Conservation (phyloP, 2,797 vertebrate species). For the Helarctos malayanus region DNA sequence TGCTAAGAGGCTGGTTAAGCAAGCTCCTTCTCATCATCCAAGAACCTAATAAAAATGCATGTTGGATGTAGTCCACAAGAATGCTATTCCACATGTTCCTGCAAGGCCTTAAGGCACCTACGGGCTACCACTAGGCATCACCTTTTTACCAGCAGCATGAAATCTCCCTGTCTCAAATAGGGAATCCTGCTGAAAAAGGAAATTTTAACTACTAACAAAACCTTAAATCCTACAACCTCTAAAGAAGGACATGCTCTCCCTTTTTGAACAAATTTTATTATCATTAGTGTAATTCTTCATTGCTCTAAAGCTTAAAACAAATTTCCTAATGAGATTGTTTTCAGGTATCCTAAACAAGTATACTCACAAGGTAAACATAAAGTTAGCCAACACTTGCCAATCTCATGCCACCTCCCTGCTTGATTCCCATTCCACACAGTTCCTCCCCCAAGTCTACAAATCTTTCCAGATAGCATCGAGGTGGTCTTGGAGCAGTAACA, state of each 20-base stretch:
- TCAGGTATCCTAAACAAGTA: neutral
- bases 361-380: neutral
- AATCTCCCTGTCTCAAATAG: neutral
- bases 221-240: neutral
- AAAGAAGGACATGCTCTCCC: neutral
- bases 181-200: neutral
- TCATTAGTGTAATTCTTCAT: neutral
- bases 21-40: neutral
- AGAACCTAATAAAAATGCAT: neutral
- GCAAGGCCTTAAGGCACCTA: neutral
- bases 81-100: neutral
- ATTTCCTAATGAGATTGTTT: neutral
- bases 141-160: neutral
- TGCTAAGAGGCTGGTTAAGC: neutral
- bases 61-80: neutral
- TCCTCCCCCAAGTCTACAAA: neutral
- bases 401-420: rapidly evolving
- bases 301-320: neutral
- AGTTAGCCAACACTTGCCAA: neutral
- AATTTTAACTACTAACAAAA: neutral
- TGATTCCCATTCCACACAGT: neutral
- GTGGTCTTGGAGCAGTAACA: neutral
- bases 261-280: neutral
- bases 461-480: neutral
- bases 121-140: neutral